A percentile compares a stretch with the other conserved stretches of the same genome.
These are phyloP conservation scores for Acropternis orthonyx DNA, from an alignment of 2,797 vertebrate genomes.

Conservation along the genomic window DNA sequence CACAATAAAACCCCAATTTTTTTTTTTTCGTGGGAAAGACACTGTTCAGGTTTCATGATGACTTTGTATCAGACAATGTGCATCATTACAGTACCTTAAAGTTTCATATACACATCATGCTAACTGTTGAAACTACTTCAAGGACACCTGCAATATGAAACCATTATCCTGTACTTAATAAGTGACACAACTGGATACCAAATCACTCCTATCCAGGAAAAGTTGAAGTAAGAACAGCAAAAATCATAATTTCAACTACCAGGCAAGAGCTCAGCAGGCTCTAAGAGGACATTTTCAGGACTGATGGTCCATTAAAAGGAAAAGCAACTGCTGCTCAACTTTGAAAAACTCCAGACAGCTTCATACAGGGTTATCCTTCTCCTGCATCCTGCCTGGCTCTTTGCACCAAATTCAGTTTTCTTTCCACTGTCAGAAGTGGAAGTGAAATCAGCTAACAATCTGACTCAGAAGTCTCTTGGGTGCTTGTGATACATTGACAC, in stretches of 20 bases:
- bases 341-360: background rate
- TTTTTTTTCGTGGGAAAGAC: no score
- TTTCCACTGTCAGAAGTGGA: background rate
- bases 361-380: background rate
- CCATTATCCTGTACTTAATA: background rate
- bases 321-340: background rate
- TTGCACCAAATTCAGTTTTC: background rate
- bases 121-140: background rate
- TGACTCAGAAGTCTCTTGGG: background rate
- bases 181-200: background rate
- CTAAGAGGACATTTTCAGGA: background rate
- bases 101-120: background rate
- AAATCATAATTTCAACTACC: background rate
- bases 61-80: background rate
- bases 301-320: background rate
- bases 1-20: background rate
- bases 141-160: background rate
- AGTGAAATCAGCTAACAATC: background rate
- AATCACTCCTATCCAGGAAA: background rate
- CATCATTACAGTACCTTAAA: background rate
- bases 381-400: background rate
- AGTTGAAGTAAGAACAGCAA: background rate
- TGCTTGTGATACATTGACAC: background rate
- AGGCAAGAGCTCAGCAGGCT: background rate
- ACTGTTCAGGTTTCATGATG: background rate